phyloP scores from a whole-genome alignment of 2,888 invertebrate genomes.

The Drosophila antonietae region DNA sequence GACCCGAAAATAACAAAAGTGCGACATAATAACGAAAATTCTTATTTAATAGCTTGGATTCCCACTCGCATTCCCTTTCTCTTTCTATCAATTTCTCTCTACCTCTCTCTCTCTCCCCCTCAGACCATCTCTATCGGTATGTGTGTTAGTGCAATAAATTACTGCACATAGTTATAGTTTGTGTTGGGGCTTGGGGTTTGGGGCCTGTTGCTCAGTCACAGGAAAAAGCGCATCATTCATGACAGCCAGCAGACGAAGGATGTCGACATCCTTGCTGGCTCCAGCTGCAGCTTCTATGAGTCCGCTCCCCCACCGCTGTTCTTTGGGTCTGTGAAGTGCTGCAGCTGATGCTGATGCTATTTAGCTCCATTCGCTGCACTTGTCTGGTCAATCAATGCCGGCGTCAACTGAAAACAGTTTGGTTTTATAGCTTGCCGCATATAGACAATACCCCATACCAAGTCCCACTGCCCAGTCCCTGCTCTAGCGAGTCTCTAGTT shows the following conservation, averaged over 20 bases:
- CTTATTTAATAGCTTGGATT: slow-evolving; percentile 67
- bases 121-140: background rate
- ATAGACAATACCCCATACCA: slow-evolving; percentile 59
- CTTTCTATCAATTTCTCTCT: background rate
- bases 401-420: slow-evolving; percentile 70
- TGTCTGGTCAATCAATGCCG: slow-evolving; percentile 78
- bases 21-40: slow-evolving; percentile 65
- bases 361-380: slow-evolving; percentile 72
- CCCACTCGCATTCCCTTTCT: background rate
- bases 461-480: background rate
- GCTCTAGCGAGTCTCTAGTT: slow-evolving; percentile 28
- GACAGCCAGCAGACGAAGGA: slow-evolving; percentile 62
- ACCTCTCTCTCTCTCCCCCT: background rate
- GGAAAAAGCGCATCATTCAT: slow-evolving; percentile 74
- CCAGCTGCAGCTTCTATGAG: slow-evolving; percentile 24
- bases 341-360: slow-evolving; percentile 68
- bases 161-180: slow-evolving; percentile 54
- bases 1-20: slow-evolving; percentile 23
- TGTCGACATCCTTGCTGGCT: slow-evolving; percentile 12
- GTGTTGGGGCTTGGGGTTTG: slow-evolving; percentile 4
- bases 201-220: slow-evolving; percentile 53
- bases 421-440: slow-evolving; percentile 70
- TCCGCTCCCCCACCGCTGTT: background rate
- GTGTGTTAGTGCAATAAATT: slow-evolving; percentile 58
- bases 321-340: slow-evolving; percentile 57